These are phyloP conservation scores for Lasioglossum leucozonium DNA, from an alignment of 2,888 invertebrate species.

Conservation along the genomic window DNA sequence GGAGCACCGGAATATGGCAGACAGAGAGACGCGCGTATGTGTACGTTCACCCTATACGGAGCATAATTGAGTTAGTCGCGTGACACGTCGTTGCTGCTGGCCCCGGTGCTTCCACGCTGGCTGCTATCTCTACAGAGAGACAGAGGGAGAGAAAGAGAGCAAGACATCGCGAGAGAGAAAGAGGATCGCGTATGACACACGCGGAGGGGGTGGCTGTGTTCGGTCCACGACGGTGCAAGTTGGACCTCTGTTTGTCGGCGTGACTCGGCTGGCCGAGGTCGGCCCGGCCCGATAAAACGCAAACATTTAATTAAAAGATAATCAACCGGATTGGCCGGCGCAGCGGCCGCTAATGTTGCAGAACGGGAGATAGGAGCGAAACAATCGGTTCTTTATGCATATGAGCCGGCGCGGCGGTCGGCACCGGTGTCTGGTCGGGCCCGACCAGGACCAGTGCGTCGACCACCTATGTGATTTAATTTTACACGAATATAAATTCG, in stretches of 20 bases:
- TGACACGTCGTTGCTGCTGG: constrained; percentile 73
- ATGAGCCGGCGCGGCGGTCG: constrained; percentile 67
- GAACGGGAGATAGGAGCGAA: constrained; percentile 73
- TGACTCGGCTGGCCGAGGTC: constrained; percentile 55
- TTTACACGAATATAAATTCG: constrained; percentile 82
- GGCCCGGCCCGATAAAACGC: constrained; percentile 78
- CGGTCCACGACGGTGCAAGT: constrained; percentile 47
- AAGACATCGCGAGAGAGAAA: background rate
- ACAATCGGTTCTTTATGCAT: constrained; percentile 82
- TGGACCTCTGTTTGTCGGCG: constrained; percentile 42
- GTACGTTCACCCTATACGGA: constrained; percentile 52
- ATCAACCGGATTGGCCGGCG: constrained; percentile 79
- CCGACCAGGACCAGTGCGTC: constrained; percentile 19
- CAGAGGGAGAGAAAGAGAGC: background rate
- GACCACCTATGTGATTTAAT: constrained; percentile 76
- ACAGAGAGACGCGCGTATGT: constrained; percentile 19
- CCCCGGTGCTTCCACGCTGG: constrained; percentile 38
- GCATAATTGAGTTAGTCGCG: constrained; percentile 77
- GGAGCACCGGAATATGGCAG: constrained; percentile 17
- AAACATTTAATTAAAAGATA: constrained; percentile 84
- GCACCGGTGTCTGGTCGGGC: constrained; percentile 31
- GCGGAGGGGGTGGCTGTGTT: constrained; percentile 10
- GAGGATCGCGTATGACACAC: background rate
- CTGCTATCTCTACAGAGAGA: constrained; percentile 35
- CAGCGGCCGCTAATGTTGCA: constrained; percentile 78